phyloP scores from a whole-genome alignment of 2,113 vertebrate genomes.

The Dicentrarchus labrax region DNA sequence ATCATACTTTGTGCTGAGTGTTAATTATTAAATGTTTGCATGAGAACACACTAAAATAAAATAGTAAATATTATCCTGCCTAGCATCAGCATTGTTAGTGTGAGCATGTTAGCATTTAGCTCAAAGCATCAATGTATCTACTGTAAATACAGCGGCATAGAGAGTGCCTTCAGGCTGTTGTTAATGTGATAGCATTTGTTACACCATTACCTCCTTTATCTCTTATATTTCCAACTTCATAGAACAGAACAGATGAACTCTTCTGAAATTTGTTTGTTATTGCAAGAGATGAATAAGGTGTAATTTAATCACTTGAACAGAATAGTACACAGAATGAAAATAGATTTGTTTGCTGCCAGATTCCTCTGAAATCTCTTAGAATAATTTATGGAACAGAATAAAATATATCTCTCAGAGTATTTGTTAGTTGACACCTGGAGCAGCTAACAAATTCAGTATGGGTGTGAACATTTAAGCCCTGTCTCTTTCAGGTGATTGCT shows the following conservation, averaged over 20 bases:
- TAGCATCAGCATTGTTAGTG: background rate
- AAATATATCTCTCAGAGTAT: background rate
- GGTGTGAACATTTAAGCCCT: constrained; percentile 40
- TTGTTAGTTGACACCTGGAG: background rate
- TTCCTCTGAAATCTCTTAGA: background rate
- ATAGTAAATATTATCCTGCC: background rate
- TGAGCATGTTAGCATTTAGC: background rate
- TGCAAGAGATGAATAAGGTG: background rate
- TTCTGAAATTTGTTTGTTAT: background rate
- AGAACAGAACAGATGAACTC: background rate
- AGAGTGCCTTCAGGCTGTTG: background rate
- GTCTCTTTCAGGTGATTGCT: constrained; percentile 50
- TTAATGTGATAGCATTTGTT: background rate
- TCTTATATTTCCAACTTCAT: background rate
- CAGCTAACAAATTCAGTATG: background rate
- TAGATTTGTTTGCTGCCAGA: background rate
- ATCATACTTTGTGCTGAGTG: background rate
- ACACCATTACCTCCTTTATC: background rate
- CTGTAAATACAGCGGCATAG: background rate
- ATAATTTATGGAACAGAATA: background rate
- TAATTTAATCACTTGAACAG: constrained; percentile 1
- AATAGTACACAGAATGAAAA: background rate
- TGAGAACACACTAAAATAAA: background rate
- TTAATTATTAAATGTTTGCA: background rate
- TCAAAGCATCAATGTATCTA: background rate